These are phyloP conservation scores for Keiferia lycopersicella DNA, from an alignment of 2,888 invertebrate genomes.

Conservation along the genomic window DNA sequence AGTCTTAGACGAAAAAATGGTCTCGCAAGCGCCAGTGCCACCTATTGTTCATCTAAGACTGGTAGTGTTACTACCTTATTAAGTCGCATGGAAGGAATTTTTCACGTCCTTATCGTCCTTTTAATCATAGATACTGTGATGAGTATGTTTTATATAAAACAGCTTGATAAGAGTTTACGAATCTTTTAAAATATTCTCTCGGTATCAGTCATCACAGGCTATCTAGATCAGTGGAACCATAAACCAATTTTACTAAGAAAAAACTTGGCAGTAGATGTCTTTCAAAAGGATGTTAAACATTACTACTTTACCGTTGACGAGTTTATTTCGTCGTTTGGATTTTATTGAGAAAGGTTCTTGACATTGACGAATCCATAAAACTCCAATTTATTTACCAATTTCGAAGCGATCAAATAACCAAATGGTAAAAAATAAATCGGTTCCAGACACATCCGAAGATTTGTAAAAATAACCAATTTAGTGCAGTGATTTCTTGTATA, in stretches of 20 bases:
- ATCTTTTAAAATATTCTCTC: not conserved
- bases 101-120: too few species aligned
- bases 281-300: not conserved
- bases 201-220: not conserved
- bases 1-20: too few species aligned
- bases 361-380: not conserved
- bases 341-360: not conserved
- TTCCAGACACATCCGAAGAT: not conserved
- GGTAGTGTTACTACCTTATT: too few species aligned
- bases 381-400: not conserved
- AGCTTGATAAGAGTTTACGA: too few species aligned
- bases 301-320: not conserved
- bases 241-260: not conserved
- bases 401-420: not conserved
- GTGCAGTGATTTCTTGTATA: too few species aligned
- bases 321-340: constrained; percentile 9
- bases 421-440: not conserved
- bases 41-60: too few species aligned
- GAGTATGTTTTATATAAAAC: too few species aligned
- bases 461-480: too few species aligned
- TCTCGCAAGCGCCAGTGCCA: too few species aligned
- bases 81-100: too few species aligned
- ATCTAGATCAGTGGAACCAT: not conserved
- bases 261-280: not conserved
- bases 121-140: too few species aligned